Evolutionary conservation across 2,888 invertebrate genomes (phyloP).

Genomic region (Caenorhabditis plicata): DNA sequence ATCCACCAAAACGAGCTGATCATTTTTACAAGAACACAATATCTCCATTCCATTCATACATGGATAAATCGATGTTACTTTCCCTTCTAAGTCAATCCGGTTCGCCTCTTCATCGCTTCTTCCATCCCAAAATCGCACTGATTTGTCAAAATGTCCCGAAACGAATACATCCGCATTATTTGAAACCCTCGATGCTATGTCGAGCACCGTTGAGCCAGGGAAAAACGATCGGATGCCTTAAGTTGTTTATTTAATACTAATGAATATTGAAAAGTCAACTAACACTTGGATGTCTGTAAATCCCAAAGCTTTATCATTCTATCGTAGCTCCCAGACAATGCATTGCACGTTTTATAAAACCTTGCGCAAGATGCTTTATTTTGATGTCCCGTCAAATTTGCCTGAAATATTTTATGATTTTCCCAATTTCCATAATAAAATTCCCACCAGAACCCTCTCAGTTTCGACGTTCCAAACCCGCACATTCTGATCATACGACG

Average conservation of each 20-base stretch:
- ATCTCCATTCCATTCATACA: slow-evolving; percentile 75
- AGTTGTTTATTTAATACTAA: too few relatives aligned
- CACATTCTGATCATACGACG: slow-evolving; percentile 94
- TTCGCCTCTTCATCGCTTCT: slow-evolving; percentile 77
- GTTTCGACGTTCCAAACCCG: slow-evolving; percentile 91
- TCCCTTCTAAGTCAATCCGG: slow-evolving; percentile 70
- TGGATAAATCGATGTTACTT: slow-evolving; percentile 33
- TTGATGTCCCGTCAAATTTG: slow-evolving; percentile 90
- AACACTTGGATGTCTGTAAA: slow-evolving; percentile 85
- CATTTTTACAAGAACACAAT: slow-evolving; percentile 89
- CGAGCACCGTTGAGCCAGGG: slow-evolving; percentile 55
- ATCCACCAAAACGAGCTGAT: slow-evolving; percentile 90
- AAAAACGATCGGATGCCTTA: slow-evolving; percentile 47
- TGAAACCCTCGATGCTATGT: slow-evolving; percentile 69
- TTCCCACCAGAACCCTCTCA: slow-evolving; percentile 71
- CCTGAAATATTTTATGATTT: slow-evolving; percentile 1
- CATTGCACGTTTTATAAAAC: slow-evolving; percentile 74
- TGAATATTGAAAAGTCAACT: slow-evolving; percentile 34
- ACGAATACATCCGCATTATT: slow-evolving; percentile 14
- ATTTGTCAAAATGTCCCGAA: slow-evolving; percentile 90
- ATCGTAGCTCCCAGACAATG: slow-evolving; percentile 93
- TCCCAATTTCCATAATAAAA: neutral
- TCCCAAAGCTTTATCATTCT: slow-evolving; percentile 98
- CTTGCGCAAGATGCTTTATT: slow-evolving; percentile 96
- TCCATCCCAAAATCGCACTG: slow-evolving; percentile 92